These are phyloP conservation scores for Ecliptopera silaceata DNA, from an alignment of 2,888 invertebrate genomes.

Conservation along the genomic window DNA sequence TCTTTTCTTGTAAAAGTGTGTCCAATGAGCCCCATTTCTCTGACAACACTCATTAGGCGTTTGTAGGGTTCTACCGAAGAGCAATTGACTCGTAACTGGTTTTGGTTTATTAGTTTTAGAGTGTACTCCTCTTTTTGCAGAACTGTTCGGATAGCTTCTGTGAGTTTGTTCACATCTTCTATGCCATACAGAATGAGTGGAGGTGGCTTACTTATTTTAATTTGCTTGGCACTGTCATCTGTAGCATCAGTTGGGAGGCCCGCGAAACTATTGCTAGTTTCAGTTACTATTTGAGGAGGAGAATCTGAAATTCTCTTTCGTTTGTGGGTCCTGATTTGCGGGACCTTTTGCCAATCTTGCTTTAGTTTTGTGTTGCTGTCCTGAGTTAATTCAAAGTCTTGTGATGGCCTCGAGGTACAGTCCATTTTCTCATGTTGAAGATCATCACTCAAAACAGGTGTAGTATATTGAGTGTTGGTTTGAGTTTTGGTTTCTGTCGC, in stretches of 20 bases:
- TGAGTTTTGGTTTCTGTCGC: too few relatives aligned
- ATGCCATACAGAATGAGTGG: too few relatives aligned
- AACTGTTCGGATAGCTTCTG: neutral
- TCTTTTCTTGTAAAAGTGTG: slow-evolving; percentile 12
- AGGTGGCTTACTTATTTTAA: neutral
- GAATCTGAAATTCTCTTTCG: neutral
- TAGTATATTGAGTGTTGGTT: too few relatives aligned
- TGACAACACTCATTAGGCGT: neutral
- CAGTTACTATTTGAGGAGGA: neutral
- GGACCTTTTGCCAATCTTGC: neutral
- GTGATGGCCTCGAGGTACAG: neutral
- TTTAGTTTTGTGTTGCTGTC: neutral
- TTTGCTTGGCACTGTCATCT: neutral
- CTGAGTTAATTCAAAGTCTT: neutral
- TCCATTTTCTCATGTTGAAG: neutral
- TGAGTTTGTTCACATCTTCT: neutral
- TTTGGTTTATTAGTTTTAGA: neutral
- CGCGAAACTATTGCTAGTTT: neutral
- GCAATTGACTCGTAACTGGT: slow-evolving; percentile 7
- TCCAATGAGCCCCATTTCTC: slow-evolving; percentile 1
- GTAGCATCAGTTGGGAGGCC: neutral
- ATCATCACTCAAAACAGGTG: neutral
- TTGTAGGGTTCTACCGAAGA: slow-evolving; percentile 1
- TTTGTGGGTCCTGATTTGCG: neutral
- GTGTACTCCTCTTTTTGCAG: neutral